Conservation (phyloP, 2,888 invertebrate species). For the Celastrina argiolus region DNA sequence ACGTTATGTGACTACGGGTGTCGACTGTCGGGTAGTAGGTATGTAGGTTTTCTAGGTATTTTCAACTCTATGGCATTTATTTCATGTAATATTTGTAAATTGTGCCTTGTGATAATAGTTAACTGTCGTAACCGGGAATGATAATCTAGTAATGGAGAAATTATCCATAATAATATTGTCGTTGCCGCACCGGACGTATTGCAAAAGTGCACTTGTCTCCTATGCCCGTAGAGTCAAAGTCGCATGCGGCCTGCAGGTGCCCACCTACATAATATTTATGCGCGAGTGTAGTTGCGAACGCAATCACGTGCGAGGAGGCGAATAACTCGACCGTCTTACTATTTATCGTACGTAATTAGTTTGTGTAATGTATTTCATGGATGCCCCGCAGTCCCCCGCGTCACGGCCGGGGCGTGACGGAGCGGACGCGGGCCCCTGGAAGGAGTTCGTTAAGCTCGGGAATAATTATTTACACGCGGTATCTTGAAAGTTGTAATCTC, state of each 20-base stretch:
- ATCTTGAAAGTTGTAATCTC: neutral
- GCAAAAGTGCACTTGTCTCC: neutral
- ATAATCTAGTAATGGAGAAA: neutral
- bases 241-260: neutral
- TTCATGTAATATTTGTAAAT: neutral
- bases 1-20: no score
- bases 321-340: neutral
- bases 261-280: neutral
- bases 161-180: neutral
- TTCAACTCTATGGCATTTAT: neutral
- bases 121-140: neutral
- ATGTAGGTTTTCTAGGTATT: neutral
- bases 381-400: neutral
- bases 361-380: neutral
- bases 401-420: neutral
- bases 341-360: neutral
- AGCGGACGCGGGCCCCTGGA: neutral
- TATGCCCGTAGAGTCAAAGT: neutral
- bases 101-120: neutral
- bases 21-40: no score
- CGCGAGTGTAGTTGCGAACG: neutral
- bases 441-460: neutral
- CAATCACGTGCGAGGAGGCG: neutral
- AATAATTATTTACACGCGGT: neutral
- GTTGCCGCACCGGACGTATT: neutral